These are phyloP conservation scores for Onchidella celtica DNA, from an alignment of 2,888 invertebrate genomes.

Conservation along the genomic window DNA sequence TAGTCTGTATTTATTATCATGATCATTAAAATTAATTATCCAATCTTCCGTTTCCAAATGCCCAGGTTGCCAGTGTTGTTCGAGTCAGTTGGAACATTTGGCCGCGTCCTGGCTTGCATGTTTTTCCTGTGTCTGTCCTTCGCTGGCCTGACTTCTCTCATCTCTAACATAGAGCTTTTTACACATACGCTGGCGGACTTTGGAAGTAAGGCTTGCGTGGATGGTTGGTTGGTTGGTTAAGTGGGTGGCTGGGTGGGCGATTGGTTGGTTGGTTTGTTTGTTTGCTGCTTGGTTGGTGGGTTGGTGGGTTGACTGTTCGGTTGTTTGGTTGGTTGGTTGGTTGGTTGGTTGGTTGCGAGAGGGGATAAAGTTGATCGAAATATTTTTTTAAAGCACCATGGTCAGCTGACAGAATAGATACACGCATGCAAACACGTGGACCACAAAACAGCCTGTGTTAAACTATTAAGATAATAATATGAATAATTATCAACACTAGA, in stretches of 20 bases:
- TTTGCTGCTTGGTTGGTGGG: not conserved
- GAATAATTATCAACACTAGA: too few relatives aligned
- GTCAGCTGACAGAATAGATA: too few relatives aligned
- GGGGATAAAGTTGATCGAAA: too few relatives aligned
- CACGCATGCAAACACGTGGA: too few relatives aligned
- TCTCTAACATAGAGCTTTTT: conserved; percentile 69
- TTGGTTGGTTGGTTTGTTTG: not conserved
- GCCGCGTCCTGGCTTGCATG: conserved; percentile 66
- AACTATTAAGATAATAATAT: too few relatives aligned
- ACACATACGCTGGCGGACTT: conserved; percentile 70
- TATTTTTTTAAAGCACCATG: too few relatives aligned
- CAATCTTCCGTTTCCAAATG: too few relatives aligned
- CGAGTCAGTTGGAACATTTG: conserved; percentile 66
- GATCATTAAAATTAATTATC: too few relatives aligned
- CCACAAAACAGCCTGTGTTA: too few relatives aligned
- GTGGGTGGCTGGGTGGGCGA: not conserved
- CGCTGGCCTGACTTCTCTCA: conserved; percentile 74
- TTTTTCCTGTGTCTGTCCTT: conserved; percentile 74
- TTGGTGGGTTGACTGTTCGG: not conserved
- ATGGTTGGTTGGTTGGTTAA: not conserved
- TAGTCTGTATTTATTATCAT: too few relatives aligned
- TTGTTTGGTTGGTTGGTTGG: not conserved
- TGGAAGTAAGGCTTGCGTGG: conserved; percentile 61
- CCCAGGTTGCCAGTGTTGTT: conserved; percentile 74
- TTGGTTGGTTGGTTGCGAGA: not conserved